Evolutionary conservation across 1,140 invertebrate species (phyloP).

Genomic region (Cylas formicarius): DNA sequence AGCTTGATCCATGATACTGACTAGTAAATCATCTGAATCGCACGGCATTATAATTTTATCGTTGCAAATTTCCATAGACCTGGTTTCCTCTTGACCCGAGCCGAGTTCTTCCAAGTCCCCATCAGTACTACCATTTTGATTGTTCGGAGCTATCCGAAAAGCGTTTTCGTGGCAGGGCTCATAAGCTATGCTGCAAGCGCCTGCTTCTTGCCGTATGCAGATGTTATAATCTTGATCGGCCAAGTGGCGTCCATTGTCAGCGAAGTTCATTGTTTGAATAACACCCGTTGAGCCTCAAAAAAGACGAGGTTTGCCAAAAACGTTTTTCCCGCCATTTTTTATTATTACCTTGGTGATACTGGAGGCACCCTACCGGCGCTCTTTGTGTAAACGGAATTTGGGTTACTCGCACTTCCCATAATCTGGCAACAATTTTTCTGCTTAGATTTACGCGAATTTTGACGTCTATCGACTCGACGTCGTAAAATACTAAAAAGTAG

Average conservation of each 20-base stretch:
- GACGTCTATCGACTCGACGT: constrained; percentile 50
- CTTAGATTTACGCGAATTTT: constrained; percentile 51
- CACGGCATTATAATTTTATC: constrained; percentile 72
- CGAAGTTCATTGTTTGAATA: constrained; percentile 69
- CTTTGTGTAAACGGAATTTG: constrained; percentile 60
- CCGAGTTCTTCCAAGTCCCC: constrained; percentile 44
- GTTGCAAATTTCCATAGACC: constrained; percentile 47
- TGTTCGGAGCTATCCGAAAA: constrained; percentile 63
- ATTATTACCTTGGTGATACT: constrained; percentile 52
- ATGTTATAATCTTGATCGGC: constrained; percentile 69
- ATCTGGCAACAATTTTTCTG: constrained; percentile 51
- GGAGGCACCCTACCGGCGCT: constrained; percentile 65
- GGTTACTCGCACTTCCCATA: constrained; percentile 68
- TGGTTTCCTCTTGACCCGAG: constrained; percentile 13
- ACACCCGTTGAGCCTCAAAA: constrained; percentile 42
- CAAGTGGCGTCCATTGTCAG: constrained; percentile 71
- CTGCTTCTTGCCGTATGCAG: constrained; percentile 63
- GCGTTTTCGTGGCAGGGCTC: constrained; percentile 65
- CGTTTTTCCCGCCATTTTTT: constrained; percentile 4
- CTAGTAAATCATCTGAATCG: constrained; percentile 74
- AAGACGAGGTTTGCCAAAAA: constrained; percentile 38
- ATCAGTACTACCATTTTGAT: constrained; percentile 10
- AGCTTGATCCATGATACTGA: constrained; percentile 37
- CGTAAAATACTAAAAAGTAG: constrained; percentile 55
- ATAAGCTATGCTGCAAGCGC: constrained; percentile 70